Percentiles rank a stretch among this genome's conserved stretches.
Conservation (phyloP, 2,888 invertebrate genomes). For the Acleris cristana region DNA sequence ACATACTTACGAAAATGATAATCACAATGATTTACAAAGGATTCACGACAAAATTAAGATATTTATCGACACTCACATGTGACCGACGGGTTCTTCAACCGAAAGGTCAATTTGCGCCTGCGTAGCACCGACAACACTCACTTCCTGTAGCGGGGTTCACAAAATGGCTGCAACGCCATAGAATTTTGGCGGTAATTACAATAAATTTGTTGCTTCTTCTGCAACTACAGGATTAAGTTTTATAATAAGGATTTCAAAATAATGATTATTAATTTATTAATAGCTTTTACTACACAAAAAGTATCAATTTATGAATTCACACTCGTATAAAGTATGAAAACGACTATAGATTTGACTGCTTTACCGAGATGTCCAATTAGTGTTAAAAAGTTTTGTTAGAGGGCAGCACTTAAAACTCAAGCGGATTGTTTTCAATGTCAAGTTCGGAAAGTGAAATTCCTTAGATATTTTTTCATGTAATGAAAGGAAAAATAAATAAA, state of each 20-base stretch:
- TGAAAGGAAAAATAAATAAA: neutral
- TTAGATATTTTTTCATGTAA: neutral
- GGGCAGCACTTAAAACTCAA: conserved; percentile 40
- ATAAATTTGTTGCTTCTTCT: conserved; percentile 35
- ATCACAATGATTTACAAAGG: conserved; percentile 70
- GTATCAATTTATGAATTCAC: neutral
- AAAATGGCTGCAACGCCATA: conserved; percentile 69
- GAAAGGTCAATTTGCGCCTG: conserved; percentile 90
- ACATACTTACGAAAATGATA: conserved; percentile 81
- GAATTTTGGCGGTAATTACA: conserved; percentile 67
- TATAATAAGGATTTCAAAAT: too few species aligned
- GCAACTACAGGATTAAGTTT: neutral
- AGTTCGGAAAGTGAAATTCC: conserved; percentile 12
- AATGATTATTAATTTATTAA: too few species aligned
- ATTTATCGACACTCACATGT: conserved; percentile 92
- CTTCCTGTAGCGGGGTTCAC: conserved; percentile 83
- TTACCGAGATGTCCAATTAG: conserved; percentile 40
- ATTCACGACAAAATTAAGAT: conserved; percentile 81
- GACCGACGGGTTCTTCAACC: conserved; percentile 95
- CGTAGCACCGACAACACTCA: conserved; percentile 85
- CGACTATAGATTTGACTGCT: conserved; percentile 40
- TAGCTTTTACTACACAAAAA: too few species aligned
- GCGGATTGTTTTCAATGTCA: conserved; percentile 38
- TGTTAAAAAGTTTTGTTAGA: conserved; percentile 31
- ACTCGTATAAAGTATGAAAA: conserved; percentile 13